These are phyloP conservation scores for Drosophila peninsularis DNA, from an alignment of 2,888 invertebrate species.

Conservation along the genomic window DNA sequence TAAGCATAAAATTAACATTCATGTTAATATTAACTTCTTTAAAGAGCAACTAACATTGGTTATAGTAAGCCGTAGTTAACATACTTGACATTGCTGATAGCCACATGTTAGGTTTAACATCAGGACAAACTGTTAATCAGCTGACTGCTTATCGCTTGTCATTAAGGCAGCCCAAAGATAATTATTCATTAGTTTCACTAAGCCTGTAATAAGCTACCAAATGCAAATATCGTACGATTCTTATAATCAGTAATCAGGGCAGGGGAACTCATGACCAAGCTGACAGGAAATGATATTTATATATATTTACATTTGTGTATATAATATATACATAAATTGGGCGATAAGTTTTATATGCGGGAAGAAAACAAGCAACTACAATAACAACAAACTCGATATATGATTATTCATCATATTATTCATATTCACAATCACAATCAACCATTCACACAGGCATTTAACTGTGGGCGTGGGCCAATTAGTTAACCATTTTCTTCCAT, in stretches of 20 bases:
- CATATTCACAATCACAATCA: constrained; percentile 7
- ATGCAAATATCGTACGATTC: constrained; percentile 38
- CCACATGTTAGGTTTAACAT: neutral
- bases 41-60: too few species aligned
- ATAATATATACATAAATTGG: constrained; percentile 28
- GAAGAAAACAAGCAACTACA: neutral
- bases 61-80: neutral
- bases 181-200: constrained; percentile 17
- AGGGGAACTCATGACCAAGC: constrained; percentile 31
- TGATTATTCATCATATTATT: constrained; percentile 29
- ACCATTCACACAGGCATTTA: neutral
- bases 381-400: constrained; percentile 18
- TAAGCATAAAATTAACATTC: neutral
- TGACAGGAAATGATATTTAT: constrained; percentile 41
- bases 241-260: constrained; percentile 24
- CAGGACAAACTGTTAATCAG: neutral
- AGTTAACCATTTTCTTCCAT: constrained; percentile 14
- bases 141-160: neutral
- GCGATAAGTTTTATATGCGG: constrained; percentile 37
- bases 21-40: neutral
- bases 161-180: neutral
- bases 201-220: constrained; percentile 32
- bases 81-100: neutral
- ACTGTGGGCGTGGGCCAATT: constrained; percentile 21
- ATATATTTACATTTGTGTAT: constrained; percentile 12